phyloP scores from a whole-genome alignment of 2,797 vertebrate species.

The Iguana delicatissima region DNA sequence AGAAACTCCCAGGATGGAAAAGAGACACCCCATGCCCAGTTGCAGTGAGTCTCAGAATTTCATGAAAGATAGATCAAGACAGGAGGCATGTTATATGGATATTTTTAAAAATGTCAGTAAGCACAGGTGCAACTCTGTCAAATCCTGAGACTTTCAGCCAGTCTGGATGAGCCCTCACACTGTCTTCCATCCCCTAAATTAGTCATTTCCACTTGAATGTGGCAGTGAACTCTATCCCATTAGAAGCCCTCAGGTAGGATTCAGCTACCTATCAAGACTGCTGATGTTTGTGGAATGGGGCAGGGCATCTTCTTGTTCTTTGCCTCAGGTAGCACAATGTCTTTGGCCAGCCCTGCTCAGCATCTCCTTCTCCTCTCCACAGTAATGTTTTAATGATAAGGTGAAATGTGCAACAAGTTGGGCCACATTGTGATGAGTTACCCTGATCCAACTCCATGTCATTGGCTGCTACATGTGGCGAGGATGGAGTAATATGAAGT shows the following conservation, averaged over 20 bases:
- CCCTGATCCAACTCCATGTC: not conserved
- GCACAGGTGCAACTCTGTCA: no score
- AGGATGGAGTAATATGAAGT: no score
- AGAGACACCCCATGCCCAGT: no score
- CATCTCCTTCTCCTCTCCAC: not conserved
- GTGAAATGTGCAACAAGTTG: not conserved
- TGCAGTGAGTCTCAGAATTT: no score
- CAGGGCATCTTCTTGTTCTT: not conserved
- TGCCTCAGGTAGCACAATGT: not conserved
- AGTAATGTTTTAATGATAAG: not conserved
- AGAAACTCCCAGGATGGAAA: no score
- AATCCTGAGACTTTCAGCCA: no score
- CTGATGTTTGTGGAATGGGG: not conserved
- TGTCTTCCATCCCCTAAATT: no score
- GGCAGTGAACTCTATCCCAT: not conserved
- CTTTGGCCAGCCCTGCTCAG: not conserved
- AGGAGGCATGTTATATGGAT: no score
- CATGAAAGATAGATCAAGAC: no score
- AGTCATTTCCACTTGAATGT: not conserved
- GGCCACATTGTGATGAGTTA: not conserved
- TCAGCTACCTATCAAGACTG: not conserved
- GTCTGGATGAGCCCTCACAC: no score
- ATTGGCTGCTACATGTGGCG: not conserved
- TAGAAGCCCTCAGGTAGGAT: not conserved
- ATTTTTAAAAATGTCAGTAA: no score